These are phyloP conservation scores for pig (Sus scrofa) DNA, from an alignment of 2,113 vertebrate species.

Conservation along the genomic window DNA sequence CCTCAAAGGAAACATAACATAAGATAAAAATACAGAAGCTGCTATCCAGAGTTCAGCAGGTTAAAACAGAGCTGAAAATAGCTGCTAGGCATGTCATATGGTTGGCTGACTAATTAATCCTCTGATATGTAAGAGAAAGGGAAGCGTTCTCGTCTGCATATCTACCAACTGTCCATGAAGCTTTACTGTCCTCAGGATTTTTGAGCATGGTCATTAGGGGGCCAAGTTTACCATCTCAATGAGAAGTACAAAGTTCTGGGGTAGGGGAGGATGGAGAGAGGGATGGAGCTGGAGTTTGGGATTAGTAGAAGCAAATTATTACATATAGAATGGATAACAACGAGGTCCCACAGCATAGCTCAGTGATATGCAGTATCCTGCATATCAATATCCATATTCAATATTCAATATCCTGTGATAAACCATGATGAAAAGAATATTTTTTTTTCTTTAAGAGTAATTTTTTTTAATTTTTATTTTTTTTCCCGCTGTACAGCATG, in stretches of 20 bases:
- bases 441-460: no score
- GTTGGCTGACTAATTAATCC: constrained; percentile 65
- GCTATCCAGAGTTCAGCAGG: constrained; percentile 67
- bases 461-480: no score
- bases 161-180: not conserved
- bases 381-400: no score
- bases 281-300: no score
- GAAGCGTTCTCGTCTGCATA: not conserved
- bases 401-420: no score
- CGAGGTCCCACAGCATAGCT: no score
- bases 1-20: constrained; percentile 60
- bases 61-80: constrained; percentile 71
- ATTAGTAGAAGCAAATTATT: no score
- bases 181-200: not conserved
- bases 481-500: no score
- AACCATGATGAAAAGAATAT: no score
- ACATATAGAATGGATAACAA: no score
- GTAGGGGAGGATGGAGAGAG: no score
- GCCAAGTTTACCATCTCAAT: not conserved
- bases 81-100: constrained; percentile 64
- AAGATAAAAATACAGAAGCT: constrained; percentile 74
- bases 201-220: not conserved
- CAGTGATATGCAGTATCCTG: no score
- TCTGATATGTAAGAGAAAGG: constrained; percentile 50
- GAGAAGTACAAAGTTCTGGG: not conserved